Base-by-base conservation (phyloP, 2,797 vertebrate species). In the Parauchenoglanis ngamensis region DNA sequence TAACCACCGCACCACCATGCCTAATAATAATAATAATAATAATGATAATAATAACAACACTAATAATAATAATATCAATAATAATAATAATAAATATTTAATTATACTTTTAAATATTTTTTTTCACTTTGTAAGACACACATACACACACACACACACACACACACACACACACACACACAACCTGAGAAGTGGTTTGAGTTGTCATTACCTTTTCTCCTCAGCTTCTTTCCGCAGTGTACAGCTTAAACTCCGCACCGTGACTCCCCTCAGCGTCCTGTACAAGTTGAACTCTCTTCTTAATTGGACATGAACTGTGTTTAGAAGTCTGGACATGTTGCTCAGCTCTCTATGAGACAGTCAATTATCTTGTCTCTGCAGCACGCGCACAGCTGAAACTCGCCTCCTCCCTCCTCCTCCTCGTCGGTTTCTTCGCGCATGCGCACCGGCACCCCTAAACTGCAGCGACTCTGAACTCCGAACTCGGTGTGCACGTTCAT, bases 241-340 rank as follows among this genome's bases (percentile, higher is more conserved):
- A 87, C 91, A 93, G 92, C 90, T 89, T 79, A 96, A 79, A 61
- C 91, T 91, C 84, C 95, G 91, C 7, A 91, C 3, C 12, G 92
- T 79, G 54, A 85, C 61, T 25, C 86, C 87, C 3, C 89, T 70
- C 1, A 78, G 6, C 0, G 86, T 86, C 8, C 88, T 59, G 79
- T 56, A 79, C 0, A 91, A 87, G 3, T 72, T 5, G 0, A 91
- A 25, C 63, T 94, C 91, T 89, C 86, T 92, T 12, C 91, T 92
- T 85, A 95, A 0, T 5, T 82, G 90, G 2, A 13, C 4, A 35
- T 63, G 89, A 3, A 94, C 31, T 0, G 91, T 40, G 67, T 88
- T 92, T 25, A 95, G 81, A 57, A 95, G 86, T 54, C 92, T 91
- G 67, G 93, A 91, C 95, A 96, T 96, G 0, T 12, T 84, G 82